These are phyloP conservation scores for Poecilobothrus nobilitatus DNA, from an alignment of 2,888 invertebrate species.

Conservation along the genomic window DNA sequence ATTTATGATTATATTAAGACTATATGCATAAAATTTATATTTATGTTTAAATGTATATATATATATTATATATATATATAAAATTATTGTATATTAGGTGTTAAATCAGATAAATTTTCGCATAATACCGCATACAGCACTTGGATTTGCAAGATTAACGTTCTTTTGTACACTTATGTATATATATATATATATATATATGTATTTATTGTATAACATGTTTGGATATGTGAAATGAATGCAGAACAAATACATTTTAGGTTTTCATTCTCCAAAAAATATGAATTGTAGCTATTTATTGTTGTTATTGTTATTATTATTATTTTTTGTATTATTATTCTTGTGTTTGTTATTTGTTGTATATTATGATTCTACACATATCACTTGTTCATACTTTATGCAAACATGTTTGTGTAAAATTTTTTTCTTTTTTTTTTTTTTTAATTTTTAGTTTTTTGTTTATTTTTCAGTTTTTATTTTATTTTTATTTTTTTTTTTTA, in stretches of 20 bases:
- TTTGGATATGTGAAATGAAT: background rate
- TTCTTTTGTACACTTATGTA: conserved; percentile 22
- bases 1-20: background rate
- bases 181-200: background rate
- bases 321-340: conserved; percentile 7
- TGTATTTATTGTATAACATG: background rate
- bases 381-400: conserved; percentile 1
- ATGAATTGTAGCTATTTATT: conserved; percentile 7
- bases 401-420: background rate
- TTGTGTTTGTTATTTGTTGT: background rate
- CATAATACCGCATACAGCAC: conserved; percentile 46
- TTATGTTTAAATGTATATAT: background rate
- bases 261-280: background rate
- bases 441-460: background rate
- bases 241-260: conserved; percentile 1
- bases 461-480: no score
- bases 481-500: background rate
- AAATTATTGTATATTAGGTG: conserved; percentile 48
- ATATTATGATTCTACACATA: background rate
- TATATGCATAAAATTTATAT: background rate
- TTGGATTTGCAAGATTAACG: conserved; percentile 46
- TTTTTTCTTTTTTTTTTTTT: background rate
- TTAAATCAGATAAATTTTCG: conserved; percentile 48
- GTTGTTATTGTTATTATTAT: conserved; percentile 10
- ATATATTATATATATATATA: conserved; percentile 26